phyloP scores from a whole-genome alignment of 1,140 invertebrate genomes.

The Temnothorax nylanderi region DNA sequence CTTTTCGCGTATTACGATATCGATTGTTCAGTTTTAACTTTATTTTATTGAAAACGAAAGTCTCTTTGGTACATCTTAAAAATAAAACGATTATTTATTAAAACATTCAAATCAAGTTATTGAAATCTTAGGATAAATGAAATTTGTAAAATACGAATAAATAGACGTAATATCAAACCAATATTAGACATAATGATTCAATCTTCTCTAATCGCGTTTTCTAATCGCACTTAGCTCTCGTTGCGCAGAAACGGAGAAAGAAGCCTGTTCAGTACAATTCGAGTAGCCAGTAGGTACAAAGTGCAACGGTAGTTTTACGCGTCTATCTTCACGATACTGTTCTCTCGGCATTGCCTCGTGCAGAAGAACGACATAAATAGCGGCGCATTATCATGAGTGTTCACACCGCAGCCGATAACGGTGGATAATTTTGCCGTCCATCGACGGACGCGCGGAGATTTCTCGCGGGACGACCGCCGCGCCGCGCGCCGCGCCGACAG shows the following conservation, averaged over 20 bases:
- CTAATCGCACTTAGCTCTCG: background rate
- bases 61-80: background rate
- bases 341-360: constrained; percentile 7
- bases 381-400: constrained; percentile 39
- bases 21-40: background rate
- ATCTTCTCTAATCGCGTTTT: background rate
- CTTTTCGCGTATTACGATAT: background rate
- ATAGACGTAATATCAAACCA: background rate
- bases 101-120: background rate
- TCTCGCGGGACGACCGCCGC: constrained; percentile 34
- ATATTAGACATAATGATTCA: background rate
- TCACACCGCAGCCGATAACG: constrained; percentile 44
- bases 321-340: constrained; percentile 17
- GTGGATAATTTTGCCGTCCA: constrained; percentile 32
- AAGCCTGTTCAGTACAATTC: background rate
- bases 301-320: constrained; percentile 24
- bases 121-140: background rate
- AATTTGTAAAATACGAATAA: background rate
- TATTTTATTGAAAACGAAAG: background rate
- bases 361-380: constrained; percentile 46
- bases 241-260: background rate
- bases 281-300: background rate
- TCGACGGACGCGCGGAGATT: constrained; percentile 11
- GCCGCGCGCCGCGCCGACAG: background rate
- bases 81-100: background rate